Evolutionary conservation across 2,113 vertebrate genomes (phyloP).

Genomic region (Azemiops feae): DNA sequence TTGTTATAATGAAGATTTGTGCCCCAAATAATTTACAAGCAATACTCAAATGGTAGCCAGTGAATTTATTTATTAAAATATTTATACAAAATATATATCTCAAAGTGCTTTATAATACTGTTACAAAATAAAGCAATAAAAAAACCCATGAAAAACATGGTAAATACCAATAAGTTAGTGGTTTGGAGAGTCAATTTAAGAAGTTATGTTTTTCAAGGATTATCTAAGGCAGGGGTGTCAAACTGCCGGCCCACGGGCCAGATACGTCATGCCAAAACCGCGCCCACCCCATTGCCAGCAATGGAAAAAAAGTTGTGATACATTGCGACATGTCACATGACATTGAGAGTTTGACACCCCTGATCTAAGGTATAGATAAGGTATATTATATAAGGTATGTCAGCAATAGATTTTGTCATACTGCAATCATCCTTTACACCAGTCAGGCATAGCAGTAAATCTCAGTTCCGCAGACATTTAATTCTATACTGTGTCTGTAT

Average conservation of each 20-base stretch:
- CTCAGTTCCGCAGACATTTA: background rate
- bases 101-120: background rate
- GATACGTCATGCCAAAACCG: too few relatives aligned
- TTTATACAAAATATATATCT: background rate
- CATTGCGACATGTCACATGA: too few relatives aligned
- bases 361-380: too few relatives aligned
- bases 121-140: background rate
- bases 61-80: background rate
- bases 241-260: too few relatives aligned
- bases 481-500: background rate
- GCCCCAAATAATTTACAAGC: background rate
- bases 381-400: background rate
- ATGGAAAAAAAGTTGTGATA: too few relatives aligned
- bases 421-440: background rate
- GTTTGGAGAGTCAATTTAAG: background rate
- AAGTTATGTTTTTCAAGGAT: background rate
- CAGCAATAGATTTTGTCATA: background rate
- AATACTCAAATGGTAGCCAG: background rate
- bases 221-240: background rate
- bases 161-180: background rate
- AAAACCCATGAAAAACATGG: background rate
- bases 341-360: too few relatives aligned
- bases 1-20: background rate
- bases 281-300: too few relatives aligned
- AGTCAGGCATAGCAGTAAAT: background rate